phyloP scores from a whole-genome alignment of 2,113 vertebrate species.

The Callithrix jacchus region DNA sequence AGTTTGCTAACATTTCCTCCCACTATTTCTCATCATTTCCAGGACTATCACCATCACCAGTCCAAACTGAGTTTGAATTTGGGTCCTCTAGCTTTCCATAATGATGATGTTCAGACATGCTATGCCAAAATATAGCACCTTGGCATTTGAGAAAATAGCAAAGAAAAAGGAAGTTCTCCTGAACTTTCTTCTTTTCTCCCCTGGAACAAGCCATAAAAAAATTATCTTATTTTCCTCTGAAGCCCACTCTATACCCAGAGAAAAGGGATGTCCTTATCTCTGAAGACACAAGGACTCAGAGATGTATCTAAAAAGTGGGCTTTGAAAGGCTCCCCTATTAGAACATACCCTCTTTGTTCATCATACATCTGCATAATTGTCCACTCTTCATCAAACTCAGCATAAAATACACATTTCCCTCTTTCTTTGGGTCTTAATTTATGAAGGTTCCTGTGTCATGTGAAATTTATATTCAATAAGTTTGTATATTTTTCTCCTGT shows the following conservation, averaged over 20 bases:
- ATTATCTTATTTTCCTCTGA: not conserved
- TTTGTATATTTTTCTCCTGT: not conserved
- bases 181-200: not conserved
- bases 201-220: not conserved
- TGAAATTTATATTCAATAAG: not conserved
- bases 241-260: not conserved
- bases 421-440: not conserved
- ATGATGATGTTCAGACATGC: not conserved
- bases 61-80: not conserved
- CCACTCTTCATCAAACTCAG: not conserved
- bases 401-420: not conserved
- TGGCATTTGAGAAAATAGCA: not conserved
- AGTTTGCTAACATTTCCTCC: not conserved
- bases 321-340: not conserved
- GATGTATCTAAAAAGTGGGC: not conserved
- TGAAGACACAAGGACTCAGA: not conserved
- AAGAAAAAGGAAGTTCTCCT: not conserved
- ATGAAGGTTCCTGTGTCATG: no score
- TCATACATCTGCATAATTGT: not conserved
- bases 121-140: not conserved
- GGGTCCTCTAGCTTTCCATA: not conserved
- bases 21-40: not conserved
- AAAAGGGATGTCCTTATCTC: not conserved
- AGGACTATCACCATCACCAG: not conserved
- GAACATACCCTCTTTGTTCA: fast-evolving